Evolutionary conservation across 2,113 vertebrate species (phyloP).

Genomic region (Apodemus speciosus): DNA sequence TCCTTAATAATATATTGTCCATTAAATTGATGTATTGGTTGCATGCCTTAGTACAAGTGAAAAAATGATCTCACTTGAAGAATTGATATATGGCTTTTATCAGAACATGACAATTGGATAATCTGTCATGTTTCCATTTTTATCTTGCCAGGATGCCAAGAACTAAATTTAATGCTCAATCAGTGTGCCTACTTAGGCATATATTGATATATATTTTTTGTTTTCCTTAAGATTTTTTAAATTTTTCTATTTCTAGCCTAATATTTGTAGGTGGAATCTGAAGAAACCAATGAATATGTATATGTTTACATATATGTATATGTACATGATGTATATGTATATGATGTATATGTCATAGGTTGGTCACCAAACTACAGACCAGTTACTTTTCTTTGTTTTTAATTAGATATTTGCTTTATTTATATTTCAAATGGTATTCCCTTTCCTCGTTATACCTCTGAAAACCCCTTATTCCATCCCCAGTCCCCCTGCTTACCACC

Average conservation of each 20-base stretch:
- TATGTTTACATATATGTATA: background rate
- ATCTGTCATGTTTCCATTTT: conserved; percentile 67
- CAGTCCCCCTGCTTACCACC: too few species aligned
- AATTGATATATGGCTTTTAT: conserved; percentile 59
- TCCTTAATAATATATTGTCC: conserved; percentile 50
- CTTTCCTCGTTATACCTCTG: too few species aligned
- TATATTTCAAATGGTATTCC: too few species aligned
- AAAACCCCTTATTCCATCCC: too few species aligned
- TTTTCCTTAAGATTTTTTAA: conserved; percentile 53
- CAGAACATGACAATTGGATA: conserved; percentile 42
- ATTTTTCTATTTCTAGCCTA: conserved; percentile 46
- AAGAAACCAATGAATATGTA: background rate
- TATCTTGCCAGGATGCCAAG: conserved; percentile 25
- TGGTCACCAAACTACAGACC: background rate
- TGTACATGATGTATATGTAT: too few species aligned
- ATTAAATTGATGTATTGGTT: conserved; percentile 50
- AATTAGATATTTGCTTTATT: too few species aligned
- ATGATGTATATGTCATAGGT: background rate
- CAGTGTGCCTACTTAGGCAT: conserved; percentile 12
- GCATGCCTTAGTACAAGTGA: conserved; percentile 15
- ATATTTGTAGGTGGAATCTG: background rate
- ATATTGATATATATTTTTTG: conserved; percentile 37
- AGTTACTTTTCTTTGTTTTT: conserved; percentile 2
- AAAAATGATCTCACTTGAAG: conserved; percentile 51
- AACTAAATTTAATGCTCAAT: conserved; percentile 64